Conservation (phyloP, 2,797 vertebrate genomes). For the Sebastes minor region DNA sequence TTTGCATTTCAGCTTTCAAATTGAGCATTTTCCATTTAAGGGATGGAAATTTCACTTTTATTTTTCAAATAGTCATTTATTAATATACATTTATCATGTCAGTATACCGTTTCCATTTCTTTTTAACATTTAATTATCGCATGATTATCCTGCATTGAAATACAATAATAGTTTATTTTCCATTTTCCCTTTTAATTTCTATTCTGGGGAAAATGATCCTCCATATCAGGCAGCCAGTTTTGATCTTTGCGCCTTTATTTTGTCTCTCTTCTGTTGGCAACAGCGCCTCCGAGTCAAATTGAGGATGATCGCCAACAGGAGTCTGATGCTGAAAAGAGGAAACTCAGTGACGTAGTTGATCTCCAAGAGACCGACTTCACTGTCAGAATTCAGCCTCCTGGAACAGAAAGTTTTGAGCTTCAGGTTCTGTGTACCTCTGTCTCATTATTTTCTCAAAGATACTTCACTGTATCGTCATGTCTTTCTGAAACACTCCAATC, state of each 20-base stretch:
- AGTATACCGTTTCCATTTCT: background rate
- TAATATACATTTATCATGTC: background rate
- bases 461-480: background rate
- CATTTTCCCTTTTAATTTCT: background rate
- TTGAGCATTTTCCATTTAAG: background rate
- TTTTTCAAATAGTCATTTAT: background rate
- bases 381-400: slow-evolving; percentile 89
- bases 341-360: slow-evolving; percentile 85
- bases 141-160: background rate
- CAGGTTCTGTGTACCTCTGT: slow-evolving; percentile 80
- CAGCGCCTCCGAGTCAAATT: slow-evolving; percentile 15
- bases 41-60: background rate
- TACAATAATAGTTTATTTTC: background rate
- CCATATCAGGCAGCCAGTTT: background rate
- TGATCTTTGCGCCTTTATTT: background rate
- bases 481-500: background rate
- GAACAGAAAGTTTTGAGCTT: slow-evolving; percentile 89
- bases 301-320: slow-evolving; percentile 59
- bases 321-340: slow-evolving; percentile 65
- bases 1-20: background rate
- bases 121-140: background rate
- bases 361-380: slow-evolving; percentile 89
- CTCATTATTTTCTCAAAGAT: background rate
- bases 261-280: background rate
- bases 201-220: background rate